These are phyloP conservation scores for Pachycephus smyrnensis DNA, from an alignment of 2,888 invertebrate species.

Conservation along the genomic window DNA sequence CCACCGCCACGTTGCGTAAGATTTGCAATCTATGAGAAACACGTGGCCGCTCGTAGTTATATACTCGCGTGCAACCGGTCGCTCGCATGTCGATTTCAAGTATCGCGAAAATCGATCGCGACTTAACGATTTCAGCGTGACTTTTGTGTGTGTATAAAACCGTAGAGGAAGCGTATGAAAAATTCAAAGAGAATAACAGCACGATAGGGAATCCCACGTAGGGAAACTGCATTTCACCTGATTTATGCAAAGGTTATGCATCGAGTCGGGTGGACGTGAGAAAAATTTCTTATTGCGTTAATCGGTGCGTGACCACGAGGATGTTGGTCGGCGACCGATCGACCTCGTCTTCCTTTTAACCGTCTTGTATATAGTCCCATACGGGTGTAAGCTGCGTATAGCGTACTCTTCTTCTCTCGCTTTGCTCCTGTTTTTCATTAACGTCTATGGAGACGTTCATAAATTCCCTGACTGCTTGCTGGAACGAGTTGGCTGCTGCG, in stretches of 20 bases:
- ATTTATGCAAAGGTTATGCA: not conserved
- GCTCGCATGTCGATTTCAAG: not conserved
- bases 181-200: not conserved
- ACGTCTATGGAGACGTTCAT: not conserved
- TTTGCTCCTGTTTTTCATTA: slow-evolving; percentile 21
- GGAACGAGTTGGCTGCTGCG: not conserved
- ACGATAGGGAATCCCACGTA: not conserved
- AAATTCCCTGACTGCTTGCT: not conserved
- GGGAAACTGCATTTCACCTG: not conserved
- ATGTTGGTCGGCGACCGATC: not conserved
- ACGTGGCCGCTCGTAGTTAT: not conserved
- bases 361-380: not conserved
- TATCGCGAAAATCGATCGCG: not conserved
- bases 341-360: not conserved
- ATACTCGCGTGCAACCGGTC: not conserved
- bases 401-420: not conserved
- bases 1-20: not conserved
- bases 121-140: not conserved
- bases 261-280: not conserved
- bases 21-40: not conserved
- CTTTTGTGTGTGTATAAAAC: not conserved
- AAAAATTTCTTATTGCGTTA: not conserved
- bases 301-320: not conserved
- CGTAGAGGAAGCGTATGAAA: not conserved
- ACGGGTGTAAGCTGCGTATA: not conserved